Evolutionary conservation across 2,888 invertebrate species (phyloP).

Genomic region (Allolobophora icterica): DNA sequence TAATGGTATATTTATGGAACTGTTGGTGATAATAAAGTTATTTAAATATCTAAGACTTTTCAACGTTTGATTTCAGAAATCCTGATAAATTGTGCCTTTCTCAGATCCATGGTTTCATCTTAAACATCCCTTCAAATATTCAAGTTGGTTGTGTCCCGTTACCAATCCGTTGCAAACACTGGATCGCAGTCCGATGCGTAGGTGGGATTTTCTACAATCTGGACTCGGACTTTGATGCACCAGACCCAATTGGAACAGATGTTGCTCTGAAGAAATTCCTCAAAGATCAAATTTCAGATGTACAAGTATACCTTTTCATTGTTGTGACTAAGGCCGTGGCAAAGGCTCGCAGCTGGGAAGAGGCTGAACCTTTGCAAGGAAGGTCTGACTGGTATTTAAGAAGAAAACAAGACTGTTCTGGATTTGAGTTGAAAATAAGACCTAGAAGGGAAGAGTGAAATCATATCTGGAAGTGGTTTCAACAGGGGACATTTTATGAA

Average conservation of each 20-base stretch:
- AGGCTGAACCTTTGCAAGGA: slow-evolving; percentile 3
- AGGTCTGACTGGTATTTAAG: not conserved
- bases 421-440: not conserved
- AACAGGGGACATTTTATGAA: not conserved
- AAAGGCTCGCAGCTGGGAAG: slow-evolving; percentile 15
- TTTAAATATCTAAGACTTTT: not conserved
- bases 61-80: slow-evolving; percentile 55
- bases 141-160: slow-evolving; percentile 85
- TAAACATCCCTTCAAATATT: slow-evolving; percentile 91
- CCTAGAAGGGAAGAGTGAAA: not conserved
- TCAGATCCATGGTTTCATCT: slow-evolving; percentile 83
- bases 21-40: not conserved
- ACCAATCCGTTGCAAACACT: slow-evolving; percentile 82
- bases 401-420: not conserved
- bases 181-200: slow-evolving; percentile 86
- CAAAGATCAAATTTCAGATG: slow-evolving; percentile 79
- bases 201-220: slow-evolving; percentile 84
- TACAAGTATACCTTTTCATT: slow-evolving; percentile 86
- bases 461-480: not conserved
- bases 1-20: not conserved
- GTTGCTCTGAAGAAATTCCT: slow-evolving; percentile 76
- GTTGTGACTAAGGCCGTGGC: slow-evolving; percentile 70
- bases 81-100: slow-evolving; percentile 59
- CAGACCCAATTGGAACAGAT: slow-evolving; percentile 81
- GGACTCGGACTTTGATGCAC: slow-evolving; percentile 87